A percentile compares a stretch with the other conserved stretches of the same genome.
phyloP scores from a whole-genome alignment of 1,140 invertebrate genomes.

The Listronotus oregonensis region DNA sequence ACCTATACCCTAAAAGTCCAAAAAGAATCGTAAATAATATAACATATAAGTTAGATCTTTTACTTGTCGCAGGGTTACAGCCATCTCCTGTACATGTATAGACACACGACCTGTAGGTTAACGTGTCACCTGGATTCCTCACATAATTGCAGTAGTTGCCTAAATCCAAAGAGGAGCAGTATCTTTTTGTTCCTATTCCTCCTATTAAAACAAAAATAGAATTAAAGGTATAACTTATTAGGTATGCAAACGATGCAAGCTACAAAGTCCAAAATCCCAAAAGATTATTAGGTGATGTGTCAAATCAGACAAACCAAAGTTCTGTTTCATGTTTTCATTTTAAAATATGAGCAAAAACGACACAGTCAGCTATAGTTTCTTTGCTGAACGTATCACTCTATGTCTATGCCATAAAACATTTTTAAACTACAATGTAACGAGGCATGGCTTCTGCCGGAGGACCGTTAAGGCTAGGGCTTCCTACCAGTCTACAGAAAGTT shows the following conservation, averaged over 20 bases:
- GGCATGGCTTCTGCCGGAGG: no score
- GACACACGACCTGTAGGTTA: conserved; percentile 87
- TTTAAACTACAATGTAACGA: no score
- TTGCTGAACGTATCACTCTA: no score
- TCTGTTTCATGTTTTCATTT: no score
- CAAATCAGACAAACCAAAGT: no score
- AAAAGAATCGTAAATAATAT: not conserved
- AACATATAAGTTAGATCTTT: conserved; percentile 20
- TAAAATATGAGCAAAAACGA: no score
- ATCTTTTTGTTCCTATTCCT: conserved; percentile 90
- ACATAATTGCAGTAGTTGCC: conserved; percentile 95
- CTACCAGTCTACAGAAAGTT: no score
- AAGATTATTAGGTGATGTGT: no score
- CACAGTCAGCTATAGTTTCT: no score
- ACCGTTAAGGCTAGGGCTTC: no score
- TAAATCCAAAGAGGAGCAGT: conserved; percentile 87
- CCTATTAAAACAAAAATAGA: conserved; percentile 61
- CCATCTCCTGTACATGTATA: conserved; percentile 87
- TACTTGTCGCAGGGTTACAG: conserved; percentile 71
- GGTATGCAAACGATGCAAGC: not conserved
- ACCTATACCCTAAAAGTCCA: no score
- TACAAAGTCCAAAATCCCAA: not conserved
- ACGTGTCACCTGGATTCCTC: conserved; percentile 80
- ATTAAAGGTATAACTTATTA: not conserved
- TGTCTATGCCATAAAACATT: no score